Evolutionary conservation across 2,888 invertebrate genomes (phyloP), one percentile per base, ranked within the genome.

Genomic region (Phengaris arion): DNA sequence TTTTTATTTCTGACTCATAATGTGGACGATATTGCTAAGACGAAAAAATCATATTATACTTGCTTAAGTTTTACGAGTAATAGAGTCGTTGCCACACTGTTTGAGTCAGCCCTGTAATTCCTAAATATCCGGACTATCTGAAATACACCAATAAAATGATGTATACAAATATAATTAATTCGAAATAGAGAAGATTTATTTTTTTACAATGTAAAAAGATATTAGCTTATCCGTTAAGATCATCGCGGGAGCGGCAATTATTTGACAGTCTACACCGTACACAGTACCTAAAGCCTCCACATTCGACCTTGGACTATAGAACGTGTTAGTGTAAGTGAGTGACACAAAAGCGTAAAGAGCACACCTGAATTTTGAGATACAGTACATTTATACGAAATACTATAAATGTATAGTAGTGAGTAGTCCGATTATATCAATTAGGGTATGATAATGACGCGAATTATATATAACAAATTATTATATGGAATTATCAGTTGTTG

Each of bases 401-500:
- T 22, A 59, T 15, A 12, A 35, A 6, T 6, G 2, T 6, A 22
- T 22, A 6, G 6, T 45, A 64, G 64, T 22, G 52, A 12, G 52
- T 9, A 52, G 52, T 64, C 35, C 12, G 64, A 64, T 64, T 6
- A 13, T 15, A 72, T 52, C 22, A 72, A 72, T 54, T 72, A 72
- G 35, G 51, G 51, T 54, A 35, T 35, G 72, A 72, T 72, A 72
- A 52, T 72, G 52, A 22, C 22, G 54, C 35, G 52, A 72, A 35
- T 69, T 69, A 51, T 52, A 72, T 72, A 54, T 72, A 7, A 54
- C 72, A 54, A 72, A 72, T 72, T 54, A 72, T 54, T 54, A 45
- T 72, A 35, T 12, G 54, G 35, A 54, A 72, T 72, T 72, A 72
- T 72, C 72, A 72, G 72, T 72, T 35, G 72, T 54, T 54, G 35